A percentile compares a stretch with the other conserved stretches of the same genome.
phyloP scores from a whole-genome alignment of 2,113 vertebrate species.

The Ovibos moschatus region DNA sequence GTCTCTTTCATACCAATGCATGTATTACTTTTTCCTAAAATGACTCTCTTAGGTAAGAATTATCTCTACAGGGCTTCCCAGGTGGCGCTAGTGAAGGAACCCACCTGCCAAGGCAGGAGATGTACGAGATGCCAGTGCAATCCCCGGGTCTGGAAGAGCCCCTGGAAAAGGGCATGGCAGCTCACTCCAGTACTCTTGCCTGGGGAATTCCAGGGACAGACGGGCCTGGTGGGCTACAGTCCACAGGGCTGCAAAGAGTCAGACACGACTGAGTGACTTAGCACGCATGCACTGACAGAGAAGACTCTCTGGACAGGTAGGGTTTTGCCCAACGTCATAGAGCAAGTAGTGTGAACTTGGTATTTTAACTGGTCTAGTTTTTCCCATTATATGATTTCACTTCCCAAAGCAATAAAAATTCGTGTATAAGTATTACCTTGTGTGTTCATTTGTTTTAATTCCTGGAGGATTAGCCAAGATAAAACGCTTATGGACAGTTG shows the following conservation, averaged over 20 bases:
- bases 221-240: background rate
- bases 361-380: background rate
- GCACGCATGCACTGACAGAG: background rate
- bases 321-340: background rate
- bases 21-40: background rate
- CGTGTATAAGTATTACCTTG: background rate
- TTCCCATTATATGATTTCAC: background rate
- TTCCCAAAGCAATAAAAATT: background rate
- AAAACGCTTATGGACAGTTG: background rate
- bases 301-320: background rate
- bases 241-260: background rate
- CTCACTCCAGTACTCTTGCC: background rate
- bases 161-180: background rate
- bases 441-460: background rate
- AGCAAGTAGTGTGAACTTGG: background rate
- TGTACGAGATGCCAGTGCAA: background rate
- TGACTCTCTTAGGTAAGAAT: background rate
- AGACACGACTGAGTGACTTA: background rate
- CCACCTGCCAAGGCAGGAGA: background rate
- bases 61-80: background rate
- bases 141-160: background rate
- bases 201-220: background rate
- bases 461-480: background rate
- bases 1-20: background rate
- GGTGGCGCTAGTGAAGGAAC: background rate